These are phyloP conservation scores for Ctenicera cuprea DNA, from an alignment of 2,888 invertebrate species.

Conservation along the genomic window DNA sequence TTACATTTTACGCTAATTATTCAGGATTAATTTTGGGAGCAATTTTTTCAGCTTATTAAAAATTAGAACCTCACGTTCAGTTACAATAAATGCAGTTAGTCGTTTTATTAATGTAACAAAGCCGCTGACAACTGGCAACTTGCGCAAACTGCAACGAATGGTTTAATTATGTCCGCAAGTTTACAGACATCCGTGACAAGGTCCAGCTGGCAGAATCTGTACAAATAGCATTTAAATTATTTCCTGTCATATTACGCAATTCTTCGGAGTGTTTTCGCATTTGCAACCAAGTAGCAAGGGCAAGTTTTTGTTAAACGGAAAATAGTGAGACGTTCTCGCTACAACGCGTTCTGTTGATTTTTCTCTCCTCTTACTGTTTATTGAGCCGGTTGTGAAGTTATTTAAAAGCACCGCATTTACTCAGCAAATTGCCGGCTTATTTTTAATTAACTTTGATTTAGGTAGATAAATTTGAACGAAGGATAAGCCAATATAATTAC, in stretches of 20 bases:
- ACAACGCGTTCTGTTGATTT: not conserved
- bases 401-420: not conserved
- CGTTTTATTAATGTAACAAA: conserved; percentile 36
- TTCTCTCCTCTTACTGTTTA: not conserved
- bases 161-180: conserved; percentile 34
- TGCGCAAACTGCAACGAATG: conserved; percentile 25
- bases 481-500: not conserved
- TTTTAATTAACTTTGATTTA: not conserved
- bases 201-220: conserved; percentile 37
- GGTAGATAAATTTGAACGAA: not conserved
- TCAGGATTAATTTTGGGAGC: too few species aligned
- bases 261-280: conserved; percentile 12
- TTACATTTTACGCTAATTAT: too few species aligned
- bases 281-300: not conserved
- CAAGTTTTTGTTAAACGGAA: conserved; percentile 1
- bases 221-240: conserved; percentile 42
- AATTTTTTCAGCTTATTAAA: too few species aligned
- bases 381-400: not conserved
- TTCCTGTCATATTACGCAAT: conserved; percentile 26
- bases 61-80: too few species aligned
- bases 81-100: too few species aligned
- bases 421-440: not conserved
- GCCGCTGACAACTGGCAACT: conserved; percentile 30
- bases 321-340: not conserved
- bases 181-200: conserved; percentile 35